These are phyloP conservation scores for Nothobranchius furzeri DNA, from an alignment of 2,113 vertebrate genomes.

Conservation along the genomic window DNA sequence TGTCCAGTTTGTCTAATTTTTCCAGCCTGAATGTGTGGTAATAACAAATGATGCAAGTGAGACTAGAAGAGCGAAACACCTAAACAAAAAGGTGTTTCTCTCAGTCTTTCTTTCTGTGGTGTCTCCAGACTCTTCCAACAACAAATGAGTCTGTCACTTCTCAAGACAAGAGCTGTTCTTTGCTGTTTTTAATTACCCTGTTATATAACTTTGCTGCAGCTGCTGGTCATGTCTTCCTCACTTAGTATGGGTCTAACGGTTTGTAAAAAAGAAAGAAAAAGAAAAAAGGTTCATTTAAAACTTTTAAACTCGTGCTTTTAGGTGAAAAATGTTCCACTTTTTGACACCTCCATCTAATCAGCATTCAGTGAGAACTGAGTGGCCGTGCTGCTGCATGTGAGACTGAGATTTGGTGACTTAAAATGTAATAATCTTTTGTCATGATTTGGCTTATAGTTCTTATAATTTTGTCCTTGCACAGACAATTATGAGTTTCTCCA, in stretches of 20 bases:
- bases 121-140: background rate
- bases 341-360: conserved; percentile 10
- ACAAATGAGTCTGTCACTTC: background rate
- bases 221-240: background rate
- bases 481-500: conserved; percentile 4
- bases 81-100: background rate
- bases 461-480: conserved; percentile 14
- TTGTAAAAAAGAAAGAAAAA: background rate
- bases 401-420: conserved; percentile 11
- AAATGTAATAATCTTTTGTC: conserved; percentile 17
- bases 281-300: conserved; percentile 13
- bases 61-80: background rate
- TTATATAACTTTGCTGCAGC: background rate
- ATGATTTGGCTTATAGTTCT: conserved; percentile 4
- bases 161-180: background rate
- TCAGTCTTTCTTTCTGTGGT: background rate
- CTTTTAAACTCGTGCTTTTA: conserved; percentile 6
- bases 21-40: background rate
- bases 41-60: too few relatives aligned
- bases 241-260: background rate
- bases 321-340: background rate
- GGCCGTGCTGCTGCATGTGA: background rate
- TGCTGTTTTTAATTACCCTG: background rate
- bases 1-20: background rate
- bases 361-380: background rate